Evolutionary conservation across 2,888 invertebrate genomes (phyloP), one percentile per base, ranked within the genome.

Genomic region (Crematogaster levior): DNA sequence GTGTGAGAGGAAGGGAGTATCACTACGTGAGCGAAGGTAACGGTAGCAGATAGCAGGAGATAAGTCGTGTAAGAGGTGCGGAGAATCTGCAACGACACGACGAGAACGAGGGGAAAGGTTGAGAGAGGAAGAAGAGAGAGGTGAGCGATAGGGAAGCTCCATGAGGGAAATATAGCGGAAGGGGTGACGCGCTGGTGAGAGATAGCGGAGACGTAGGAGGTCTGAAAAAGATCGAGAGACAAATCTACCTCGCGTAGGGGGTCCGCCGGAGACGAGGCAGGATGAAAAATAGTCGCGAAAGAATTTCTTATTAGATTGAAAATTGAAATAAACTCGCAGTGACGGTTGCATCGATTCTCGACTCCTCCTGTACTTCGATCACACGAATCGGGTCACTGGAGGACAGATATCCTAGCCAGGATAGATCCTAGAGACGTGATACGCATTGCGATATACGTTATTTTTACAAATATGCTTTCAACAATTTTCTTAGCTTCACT

Each of bases 221-320:
- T 70, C 56, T 73, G 46, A 75, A 82, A 74, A 82, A 83, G 86
- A 82, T 77, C 72, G 84, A 60, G 81, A 74, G 89, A 89, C 86
- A 86, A 91, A 91, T 91, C 89, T 86, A 88, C 87, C 84, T 65
- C 84, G 83, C 34, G 61, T 60, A 80, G 68, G 53, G 34, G 37
- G 7, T 40, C 34, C 34, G 46, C 58, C 53, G 81, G 34, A 66
- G 89, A 89, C 88, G 48, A 46, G 82, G 30, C 34, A 61, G 70
- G 30, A 80, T 83, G 74, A 80, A 73, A 75, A 84, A 87, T 87
- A 88, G 89, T 89, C 82, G 88, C 72, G 89, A 89, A 88, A 84
- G 92, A 92, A 92, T 92, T 91, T 91, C 91, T 92, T 92, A 92
- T 92, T 92, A 92, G 91, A 92, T 91, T 90, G 90, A 91, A 90